Evolutionary conservation across 1,140 invertebrate genomes (phyloP), one percentile per base, ranked within the genome.

Genomic region (Tribolium castaneum): DNA sequence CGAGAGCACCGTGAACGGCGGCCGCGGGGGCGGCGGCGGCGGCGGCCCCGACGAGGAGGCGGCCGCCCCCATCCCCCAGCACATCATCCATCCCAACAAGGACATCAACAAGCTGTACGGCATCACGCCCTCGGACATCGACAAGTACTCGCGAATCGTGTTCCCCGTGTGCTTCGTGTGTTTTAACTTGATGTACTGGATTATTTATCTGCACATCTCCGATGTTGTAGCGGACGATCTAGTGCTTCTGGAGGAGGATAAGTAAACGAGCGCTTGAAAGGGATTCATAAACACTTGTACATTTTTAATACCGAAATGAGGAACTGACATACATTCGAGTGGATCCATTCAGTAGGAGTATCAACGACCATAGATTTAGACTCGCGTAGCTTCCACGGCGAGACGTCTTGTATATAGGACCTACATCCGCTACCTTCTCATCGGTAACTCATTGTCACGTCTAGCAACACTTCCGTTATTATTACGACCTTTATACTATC

Each of bases 121-220:
- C 84, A 95, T 96, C 75, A 97, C 96, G 79, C 95, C 97, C 54
- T 97, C 95, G 84, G 96, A 97, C 90, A 98, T 98, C 87, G 97
- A 98, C 91, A 98, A 98, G 88, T 98, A 98, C 86, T 97, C 95
- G 35, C 92, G 97, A 84, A 97, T 98, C 87, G 95, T 98, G 83
- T 98, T 98, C 88, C 97, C 97, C 5, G 96, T 98, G 56, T 97
- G 96, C 89, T 98, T 98, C 90, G 94, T 98, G 79, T 97, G 96
- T 88, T 98, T 98, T 91, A 98, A 98, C 88, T 91, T 98, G 70
- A 98, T 97, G 96, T 98, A 98, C 88, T 98, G 97, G 97, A 97
- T 98, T 86, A 98, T 98, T 83, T 98, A 98, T 86, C 90, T 98
- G 80, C 96, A 98, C 90, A 97, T 98, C 85, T 97, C 95, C 83